Conservation (phyloP, 2,113 vertebrate species). For the Anarhynchus alexandrinus region DNA sequence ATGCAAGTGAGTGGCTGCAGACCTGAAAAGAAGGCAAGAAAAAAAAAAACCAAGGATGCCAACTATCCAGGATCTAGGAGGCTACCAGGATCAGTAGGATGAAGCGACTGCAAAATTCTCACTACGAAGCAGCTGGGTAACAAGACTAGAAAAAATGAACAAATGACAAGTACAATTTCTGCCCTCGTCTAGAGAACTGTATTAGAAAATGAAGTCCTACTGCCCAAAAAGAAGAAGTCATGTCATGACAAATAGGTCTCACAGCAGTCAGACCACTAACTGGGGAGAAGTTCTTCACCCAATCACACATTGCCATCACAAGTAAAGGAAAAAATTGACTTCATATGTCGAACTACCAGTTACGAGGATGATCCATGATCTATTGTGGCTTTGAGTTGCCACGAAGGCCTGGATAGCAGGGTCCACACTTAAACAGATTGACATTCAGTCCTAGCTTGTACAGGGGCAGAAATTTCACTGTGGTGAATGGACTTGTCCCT, state of each 20-base stretch:
- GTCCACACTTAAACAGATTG: background rate
- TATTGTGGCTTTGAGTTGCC: background rate
- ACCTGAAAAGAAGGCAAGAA: background rate
- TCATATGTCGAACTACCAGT: background rate
- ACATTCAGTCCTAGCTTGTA: background rate
- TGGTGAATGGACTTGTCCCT: background rate
- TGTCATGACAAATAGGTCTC: background rate
- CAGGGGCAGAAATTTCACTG: background rate
- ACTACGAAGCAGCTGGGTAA: background rate
- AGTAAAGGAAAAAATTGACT: background rate
- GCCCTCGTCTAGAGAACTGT: background rate
- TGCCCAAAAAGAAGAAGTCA: background rate
- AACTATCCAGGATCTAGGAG: background rate
- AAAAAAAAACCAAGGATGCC: background rate
- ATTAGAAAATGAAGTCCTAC: background rate
- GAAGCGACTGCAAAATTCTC: background rate
- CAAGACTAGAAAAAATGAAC: background rate
- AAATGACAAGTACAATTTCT: background rate
- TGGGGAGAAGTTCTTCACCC: background rate
- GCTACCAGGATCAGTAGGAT: background rate
- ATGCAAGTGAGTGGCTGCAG: background rate
- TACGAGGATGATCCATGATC: background rate
- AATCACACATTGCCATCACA: background rate
- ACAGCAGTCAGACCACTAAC: background rate
- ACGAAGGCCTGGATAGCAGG: fast-evolving